Base-by-base conservation (phyloP, 2,113 vertebrate species). In the Ibidorhyncha struthersii region DNA sequence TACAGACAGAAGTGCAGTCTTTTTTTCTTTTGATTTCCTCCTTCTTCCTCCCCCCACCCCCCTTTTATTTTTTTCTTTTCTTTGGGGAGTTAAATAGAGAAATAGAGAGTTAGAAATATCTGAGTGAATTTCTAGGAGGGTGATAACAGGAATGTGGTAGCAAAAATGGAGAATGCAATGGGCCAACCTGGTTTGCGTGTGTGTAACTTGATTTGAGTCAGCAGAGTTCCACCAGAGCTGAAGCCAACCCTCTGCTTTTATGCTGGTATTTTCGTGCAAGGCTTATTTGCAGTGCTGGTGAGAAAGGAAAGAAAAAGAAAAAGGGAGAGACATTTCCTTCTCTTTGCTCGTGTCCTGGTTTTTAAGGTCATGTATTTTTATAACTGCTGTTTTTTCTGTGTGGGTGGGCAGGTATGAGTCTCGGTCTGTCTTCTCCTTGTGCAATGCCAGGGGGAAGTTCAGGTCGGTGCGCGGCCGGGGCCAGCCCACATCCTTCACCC, bases 401-500 rank as follows among this genome's bases (percentile, higher is more conserved):
- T 95, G 97, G 90, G 95, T 76, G 80, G 82, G 70, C 89, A 92
- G 90, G 77, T 94, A 78, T 41, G 84, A 86, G 55, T 66, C 55
- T 82, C 26, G 8, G 12, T 49, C 40, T 82, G 62, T 52, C 67
- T 67, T 27, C 66, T 93, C 69, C 62, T 92, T 72, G 45, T 55
- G 65, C 94, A 49, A 6, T 45, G 83, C 66, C 89, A 93, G 85
- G 87, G 96, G 91, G 93, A 95, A 97, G 93, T 73, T 92, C 25
- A 71, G 85, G 96, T 71, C 19, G 81, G 30, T 53, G 86, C 2
- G 47, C 82, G 91, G 93, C 95, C 8, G 6, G 82, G 89, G 85
- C 87, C 71, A 97, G 78, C 98, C 98, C 98, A 98, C 98, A 98
- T 98, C 98, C 98, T 97, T 95, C 86, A 45, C 98, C 97, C 97